A percentile compares a stretch with the other conserved stretches of the same genome.
Conservation (phyloP, 2,113 vertebrate species). For the Xyrauchen texanus region DNA sequence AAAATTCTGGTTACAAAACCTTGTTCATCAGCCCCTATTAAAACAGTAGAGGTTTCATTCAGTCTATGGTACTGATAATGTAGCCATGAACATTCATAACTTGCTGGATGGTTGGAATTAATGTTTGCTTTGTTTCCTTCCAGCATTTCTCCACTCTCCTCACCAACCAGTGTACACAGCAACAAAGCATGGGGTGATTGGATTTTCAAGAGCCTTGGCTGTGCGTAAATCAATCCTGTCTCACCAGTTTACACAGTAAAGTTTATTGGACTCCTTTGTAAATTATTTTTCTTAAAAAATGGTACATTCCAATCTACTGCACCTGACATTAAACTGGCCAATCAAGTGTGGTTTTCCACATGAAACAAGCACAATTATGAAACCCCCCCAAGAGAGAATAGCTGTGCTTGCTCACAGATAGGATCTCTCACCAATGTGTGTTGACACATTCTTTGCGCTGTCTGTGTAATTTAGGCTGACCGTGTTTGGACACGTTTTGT, state of each 20-base stretch:
- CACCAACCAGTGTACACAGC: constrained; percentile 94
- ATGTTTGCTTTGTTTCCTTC: constrained; percentile 23
- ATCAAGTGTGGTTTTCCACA: neutral
- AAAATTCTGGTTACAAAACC: neutral
- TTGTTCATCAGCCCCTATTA: neutral
- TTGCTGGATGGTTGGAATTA: neutral
- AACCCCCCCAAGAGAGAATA: neutral
- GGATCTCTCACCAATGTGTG: constrained; percentile 8
- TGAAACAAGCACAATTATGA: neutral
- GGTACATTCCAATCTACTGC: neutral
- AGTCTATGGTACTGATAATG: neutral
- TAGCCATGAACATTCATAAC: neutral
- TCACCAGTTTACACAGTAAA: neutral
- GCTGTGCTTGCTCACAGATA: constrained; percentile 20
- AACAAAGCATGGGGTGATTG: constrained; percentile 95
- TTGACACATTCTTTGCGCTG: constrained; percentile 35
- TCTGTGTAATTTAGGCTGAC: constrained; percentile 44
- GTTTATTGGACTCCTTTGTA: neutral
- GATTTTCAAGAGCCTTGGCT: constrained; percentile 91
- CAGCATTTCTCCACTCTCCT: constrained; percentile 89
- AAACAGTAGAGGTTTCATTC: neutral
- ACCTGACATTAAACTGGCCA: neutral
- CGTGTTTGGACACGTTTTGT: constrained; percentile 41
- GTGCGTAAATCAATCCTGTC: constrained; percentile 73
- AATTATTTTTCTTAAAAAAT: neutral